Evolutionary conservation across 2,888 invertebrate species (phyloP).

Genomic region (Herminia tarsipennalis): DNA sequence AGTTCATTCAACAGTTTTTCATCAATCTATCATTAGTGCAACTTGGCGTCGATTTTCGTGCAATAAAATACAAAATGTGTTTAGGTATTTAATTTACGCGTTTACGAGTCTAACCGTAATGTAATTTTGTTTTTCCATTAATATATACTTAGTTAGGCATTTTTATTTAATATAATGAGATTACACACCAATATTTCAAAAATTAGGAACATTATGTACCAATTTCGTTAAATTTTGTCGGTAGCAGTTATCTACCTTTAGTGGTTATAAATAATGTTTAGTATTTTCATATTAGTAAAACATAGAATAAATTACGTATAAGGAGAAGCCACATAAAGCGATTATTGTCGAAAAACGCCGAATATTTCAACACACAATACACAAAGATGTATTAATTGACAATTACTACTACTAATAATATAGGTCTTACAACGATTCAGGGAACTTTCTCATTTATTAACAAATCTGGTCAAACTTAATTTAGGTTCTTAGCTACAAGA

Average conservation of each 20-base stretch:
- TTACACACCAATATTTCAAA: too few relatives aligned
- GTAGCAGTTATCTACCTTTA: too few relatives aligned
- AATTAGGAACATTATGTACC: too few relatives aligned
- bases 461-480: conserved; percentile 6
- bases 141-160: too few relatives aligned
- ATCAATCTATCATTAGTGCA: conserved; percentile 3
- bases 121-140: too few relatives aligned
- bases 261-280: too few relatives aligned
- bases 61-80: too few relatives aligned
- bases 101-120: too few relatives aligned
- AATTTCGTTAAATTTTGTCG: too few relatives aligned
- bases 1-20: too few relatives aligned
- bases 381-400: conserved; percentile 38
- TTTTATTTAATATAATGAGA: too few relatives aligned
- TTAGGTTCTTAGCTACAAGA: not conserved
- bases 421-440: conserved; percentile 6
- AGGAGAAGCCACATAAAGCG: conserved; percentile 24
- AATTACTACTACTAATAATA: conserved; percentile 21
- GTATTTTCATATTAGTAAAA: conserved; percentile 13
- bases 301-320: conserved; percentile 7
- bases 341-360: conserved; percentile 39
- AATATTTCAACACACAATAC: conserved; percentile 25
- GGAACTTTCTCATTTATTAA: conserved; percentile 5
- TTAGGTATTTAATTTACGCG: too few relatives aligned
- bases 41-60: conserved; percentile 7